A percentile compares a stretch with the other conserved stretches of the same genome.
phyloP scores from a whole-genome alignment of 2,113 vertebrate species.

The Tachycineta bicolor region DNA sequence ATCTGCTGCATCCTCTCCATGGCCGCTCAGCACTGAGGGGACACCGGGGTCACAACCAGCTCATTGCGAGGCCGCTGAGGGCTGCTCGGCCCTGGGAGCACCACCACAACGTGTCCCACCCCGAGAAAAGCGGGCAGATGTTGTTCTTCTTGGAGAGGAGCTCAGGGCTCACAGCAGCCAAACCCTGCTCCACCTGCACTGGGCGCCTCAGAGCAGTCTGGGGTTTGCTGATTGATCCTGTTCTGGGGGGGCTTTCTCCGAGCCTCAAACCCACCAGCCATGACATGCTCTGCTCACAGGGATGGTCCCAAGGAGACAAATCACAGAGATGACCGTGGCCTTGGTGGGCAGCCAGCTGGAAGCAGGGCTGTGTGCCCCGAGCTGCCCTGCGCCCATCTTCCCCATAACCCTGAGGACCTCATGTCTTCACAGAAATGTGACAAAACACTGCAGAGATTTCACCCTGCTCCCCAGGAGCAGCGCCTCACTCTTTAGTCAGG shows the following conservation, averaged over 20 bases:
- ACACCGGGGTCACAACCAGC: not conserved
- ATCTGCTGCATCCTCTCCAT: not conserved
- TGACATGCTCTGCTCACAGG: not conserved
- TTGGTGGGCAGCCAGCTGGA: not conserved
- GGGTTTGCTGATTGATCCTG: not conserved
- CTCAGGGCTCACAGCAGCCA: not conserved
- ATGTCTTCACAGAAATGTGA: fast-evolving
- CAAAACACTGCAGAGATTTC: not conserved
- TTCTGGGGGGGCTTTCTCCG: not conserved
- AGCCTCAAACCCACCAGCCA: not conserved
- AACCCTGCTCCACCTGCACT: fast-evolving
- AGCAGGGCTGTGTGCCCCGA: fast-evolving
- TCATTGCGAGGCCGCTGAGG: fast-evolving
- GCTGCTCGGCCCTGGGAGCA: not conserved
- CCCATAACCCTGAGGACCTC: fast-evolving
- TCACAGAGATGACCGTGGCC: fast-evolving
- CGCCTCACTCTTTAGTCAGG: not conserved
- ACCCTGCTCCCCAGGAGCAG: not conserved
- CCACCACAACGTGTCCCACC: not conserved
- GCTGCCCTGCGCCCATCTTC: fast-evolving
- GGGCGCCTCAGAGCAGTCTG: not conserved
- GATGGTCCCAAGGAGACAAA: not conserved
- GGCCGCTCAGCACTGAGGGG: not conserved
- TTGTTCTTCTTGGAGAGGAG: not conserved
- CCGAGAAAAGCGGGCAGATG: not conserved